A percentile compares a stretch with the other conserved stretches of the same genome.
Conservation (phyloP, 2,113 vertebrate species). For the Seriola quinqueradiata region DNA sequence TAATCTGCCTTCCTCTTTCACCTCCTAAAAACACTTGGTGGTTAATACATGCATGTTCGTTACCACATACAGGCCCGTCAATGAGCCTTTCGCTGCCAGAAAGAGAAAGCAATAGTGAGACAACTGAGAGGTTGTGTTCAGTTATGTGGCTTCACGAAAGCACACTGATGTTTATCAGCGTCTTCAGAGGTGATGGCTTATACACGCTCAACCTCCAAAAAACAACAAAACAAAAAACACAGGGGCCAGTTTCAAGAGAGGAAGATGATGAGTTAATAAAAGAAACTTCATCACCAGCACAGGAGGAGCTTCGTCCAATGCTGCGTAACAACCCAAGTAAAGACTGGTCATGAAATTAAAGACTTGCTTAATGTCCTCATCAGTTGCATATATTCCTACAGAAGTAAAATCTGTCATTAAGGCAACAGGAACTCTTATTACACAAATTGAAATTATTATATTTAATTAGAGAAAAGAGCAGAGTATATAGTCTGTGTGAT, state of each 20-base stretch:
- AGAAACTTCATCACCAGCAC: neutral
- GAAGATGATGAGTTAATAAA: neutral
- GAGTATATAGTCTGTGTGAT: too few relatives aligned
- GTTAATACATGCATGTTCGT: neutral
- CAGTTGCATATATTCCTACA: too few relatives aligned
- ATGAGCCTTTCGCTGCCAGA: neutral
- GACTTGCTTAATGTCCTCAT: neutral
- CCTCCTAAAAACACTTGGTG: neutral
- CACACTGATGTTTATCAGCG: slow-evolving; percentile 49
- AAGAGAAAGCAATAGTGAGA: neutral
- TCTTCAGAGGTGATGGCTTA: slow-evolving; percentile 21
- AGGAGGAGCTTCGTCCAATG: neutral
- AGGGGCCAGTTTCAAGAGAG: neutral
- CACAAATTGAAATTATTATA: too few relatives aligned
- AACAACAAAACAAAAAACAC: neutral
- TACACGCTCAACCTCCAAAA: neutral
- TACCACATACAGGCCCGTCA: neutral
- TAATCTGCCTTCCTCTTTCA: neutral
- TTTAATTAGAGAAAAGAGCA: too few relatives aligned
- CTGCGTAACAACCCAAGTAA: neutral
- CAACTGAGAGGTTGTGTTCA: slow-evolving; percentile 4
- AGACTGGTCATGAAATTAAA: neutral
- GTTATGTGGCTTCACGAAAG: slow-evolving; percentile 47
- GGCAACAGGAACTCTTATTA: too few relatives aligned
- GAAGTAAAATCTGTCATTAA: too few relatives aligned